A percentile compares a stretch with the other conserved stretches of the same genome.
Evolutionary conservation across 2,797 vertebrate species (phyloP).

Genomic region (Parauchenoglanis punctatus): DNA sequence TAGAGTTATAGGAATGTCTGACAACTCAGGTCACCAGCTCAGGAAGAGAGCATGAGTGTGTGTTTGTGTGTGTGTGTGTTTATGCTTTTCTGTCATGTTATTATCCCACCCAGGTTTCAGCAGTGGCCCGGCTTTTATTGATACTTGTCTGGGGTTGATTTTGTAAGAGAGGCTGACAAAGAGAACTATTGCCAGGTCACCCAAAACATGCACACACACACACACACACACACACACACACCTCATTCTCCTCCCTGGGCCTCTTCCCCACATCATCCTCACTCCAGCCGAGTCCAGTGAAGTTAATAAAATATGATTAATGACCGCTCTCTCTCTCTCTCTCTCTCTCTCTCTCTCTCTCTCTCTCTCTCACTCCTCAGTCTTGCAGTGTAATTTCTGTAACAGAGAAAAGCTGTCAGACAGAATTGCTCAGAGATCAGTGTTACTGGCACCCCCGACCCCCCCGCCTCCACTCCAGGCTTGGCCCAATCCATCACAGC

Average conservation of each 20-base stretch:
- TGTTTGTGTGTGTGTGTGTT: slow-evolving; percentile 6
- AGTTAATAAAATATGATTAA: slow-evolving; percentile 67
- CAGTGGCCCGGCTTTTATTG: slow-evolving; percentile 41
- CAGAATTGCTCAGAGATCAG: slow-evolving; percentile 58
- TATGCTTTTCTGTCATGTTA: slow-evolving; percentile 19
- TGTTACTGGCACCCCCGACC: slow-evolving; percentile 64
- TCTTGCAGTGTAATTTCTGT: slow-evolving; percentile 60
- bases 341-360: too few relatives aligned
- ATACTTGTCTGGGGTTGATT: slow-evolving; percentile 45
- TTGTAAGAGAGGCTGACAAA: not conserved
- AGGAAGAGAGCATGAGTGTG: not conserved
- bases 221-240: slow-evolving; percentile 8
- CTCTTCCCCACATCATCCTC: slow-evolving; percentile 46
- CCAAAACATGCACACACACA: not conserved
- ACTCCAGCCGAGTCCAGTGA: slow-evolving; percentile 52
- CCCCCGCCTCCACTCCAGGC: slow-evolving; percentile 59
- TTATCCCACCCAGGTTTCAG: slow-evolving; percentile 19
- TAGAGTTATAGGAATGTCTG: not conserved
- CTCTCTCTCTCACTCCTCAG: slow-evolving; percentile 44
- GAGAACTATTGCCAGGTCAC: slow-evolving; percentile 24
- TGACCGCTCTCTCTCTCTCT: slow-evolving; percentile 18
- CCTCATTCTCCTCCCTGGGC: slow-evolving; percentile 39
- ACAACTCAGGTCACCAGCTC: not conserved
- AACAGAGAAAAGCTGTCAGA: slow-evolving; percentile 64
- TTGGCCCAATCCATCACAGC: slow-evolving; percentile 71